Base-by-base conservation (phyloP, 1,140 invertebrate genomes). In the Akabosia matsudoensis region DNA sequence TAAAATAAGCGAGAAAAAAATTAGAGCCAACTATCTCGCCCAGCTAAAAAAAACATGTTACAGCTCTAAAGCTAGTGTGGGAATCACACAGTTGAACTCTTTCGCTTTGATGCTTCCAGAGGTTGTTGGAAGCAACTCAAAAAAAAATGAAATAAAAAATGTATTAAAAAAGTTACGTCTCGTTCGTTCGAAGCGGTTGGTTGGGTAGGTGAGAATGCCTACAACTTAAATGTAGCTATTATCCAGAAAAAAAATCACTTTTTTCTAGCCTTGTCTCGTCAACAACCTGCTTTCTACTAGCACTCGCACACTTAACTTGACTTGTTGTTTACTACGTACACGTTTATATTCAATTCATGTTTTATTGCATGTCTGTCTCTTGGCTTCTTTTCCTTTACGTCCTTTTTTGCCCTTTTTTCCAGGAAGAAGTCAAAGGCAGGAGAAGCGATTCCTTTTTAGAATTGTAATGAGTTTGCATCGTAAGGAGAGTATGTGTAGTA, bases 351-450 rank as follows among this genome's bases (percentile, higher is more conserved):
- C 14, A 4, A n/a, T 61, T 13, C 54, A 61, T 61, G 14, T 61
- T 61, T 61, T 61, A 61, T 61, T 61, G 54, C 54, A 4, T n/a
- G 14, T 22, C 13, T 61, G 24, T 61, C 14, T 61, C 24, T 61
- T 61, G 24, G 54, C 54, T 61, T 22, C 54, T n/a, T 22, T 22
- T 61, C 54, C 14, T n/a, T 61, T 61, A 24, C 54, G 24, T 61
- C 24, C 54, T 61, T 61, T 61, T n/a, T 61, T 61, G 54, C 54
- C 28, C 24, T 67, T 67, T 67, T 67, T 67, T 67, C 61, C 61
- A 67, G 24, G 61, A 67, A 67, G 24, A 31, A 67, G 30, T 67
- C 24, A 67, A 67, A 67, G 61, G 14, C 30, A 30, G 61, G n/a
- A n/a, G 7, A 3, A 61, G 26, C n/a, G n/a, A n/a, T n/a, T n/a